phyloP scores from a whole-genome alignment of 1,140 invertebrate genomes.

The Drusus annulatus region DNA sequence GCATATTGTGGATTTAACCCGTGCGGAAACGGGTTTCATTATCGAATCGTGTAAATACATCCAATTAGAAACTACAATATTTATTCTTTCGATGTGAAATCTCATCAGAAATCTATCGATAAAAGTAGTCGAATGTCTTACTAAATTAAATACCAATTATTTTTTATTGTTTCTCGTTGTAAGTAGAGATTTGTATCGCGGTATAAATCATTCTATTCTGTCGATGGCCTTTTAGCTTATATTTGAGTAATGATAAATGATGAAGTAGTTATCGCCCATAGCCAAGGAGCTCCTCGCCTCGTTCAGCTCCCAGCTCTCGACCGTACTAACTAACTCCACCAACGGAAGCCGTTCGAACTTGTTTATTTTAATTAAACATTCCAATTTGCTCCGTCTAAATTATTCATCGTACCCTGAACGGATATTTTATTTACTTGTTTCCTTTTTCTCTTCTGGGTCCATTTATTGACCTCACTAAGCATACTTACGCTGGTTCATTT shows the following conservation, averaged over 20 bases:
- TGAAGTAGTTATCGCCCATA: neutral
- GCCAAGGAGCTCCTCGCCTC: neutral
- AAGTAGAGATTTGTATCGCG: slow-evolving; percentile 7
- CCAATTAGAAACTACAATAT: neutral
- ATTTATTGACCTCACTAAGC: no score
- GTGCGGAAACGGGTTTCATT: neutral
- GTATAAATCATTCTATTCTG: slow-evolving; percentile 32
- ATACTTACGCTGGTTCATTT: no score
- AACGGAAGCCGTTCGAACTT: slow-evolving; percentile 30
- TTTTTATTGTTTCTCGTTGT: slow-evolving; percentile 16
- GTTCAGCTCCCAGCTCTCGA: no score
- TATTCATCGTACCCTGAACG: slow-evolving; percentile 9
- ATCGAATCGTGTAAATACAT: neutral
- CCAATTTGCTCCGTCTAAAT: slow-evolving; percentile 30
- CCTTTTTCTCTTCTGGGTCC: neutral
- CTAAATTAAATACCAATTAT: slow-evolving; percentile 32
- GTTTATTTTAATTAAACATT: slow-evolving; percentile 41
- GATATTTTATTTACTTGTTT: neutral
- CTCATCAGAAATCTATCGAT: slow-evolving; percentile 3
- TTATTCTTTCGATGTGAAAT: neutral
- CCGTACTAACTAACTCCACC: neutral
- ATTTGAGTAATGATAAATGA: slow-evolving; percentile 23
- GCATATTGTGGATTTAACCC: neutral
- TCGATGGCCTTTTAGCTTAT: slow-evolving; percentile 8
- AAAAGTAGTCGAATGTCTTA: slow-evolving; percentile 14